Evolutionary conservation across 2,888 invertebrate species (phyloP), one percentile per base, ranked within the genome.

Genomic region (Chironomus tentans): DNA sequence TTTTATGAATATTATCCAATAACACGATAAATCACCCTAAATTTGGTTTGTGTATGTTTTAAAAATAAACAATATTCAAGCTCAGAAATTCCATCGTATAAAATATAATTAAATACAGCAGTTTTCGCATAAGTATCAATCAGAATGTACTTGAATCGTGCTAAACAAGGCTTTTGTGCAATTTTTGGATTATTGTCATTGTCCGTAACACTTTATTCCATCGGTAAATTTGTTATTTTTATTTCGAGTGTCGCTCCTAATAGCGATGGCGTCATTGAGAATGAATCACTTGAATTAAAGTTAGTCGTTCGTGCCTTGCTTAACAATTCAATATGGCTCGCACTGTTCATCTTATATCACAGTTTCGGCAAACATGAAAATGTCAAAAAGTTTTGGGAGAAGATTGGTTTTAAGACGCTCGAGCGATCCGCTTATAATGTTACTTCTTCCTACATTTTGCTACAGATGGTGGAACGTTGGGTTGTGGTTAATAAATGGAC

Each of bases 311-410:
- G 83, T 82, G 80, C 80, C 48, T 79, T 86, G 62, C 78, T 86
- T 61, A 80, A 83, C 21, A 83, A 89, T 78, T 85, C 85, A 56
- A 80, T 83, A 10, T 83, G 87, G 22, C 77, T 88, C 50, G 84
- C 85, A 77, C 78, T 82, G 6, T 89, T 89, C 79, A 85, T 88
- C 77, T 80, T 88, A 4, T 88, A 88, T 80, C 89, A 89, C 79
- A 87, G 88, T 22, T 79, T 86, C 47, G 85, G 89, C 84, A 86
- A 87, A 76, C 84, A 84, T 69, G 81, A 82, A 2, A 77, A 81
- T 46, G 79, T 86, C 1, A 88, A 88, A 80, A 80, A 82, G 69
- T 77, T 85, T 22, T 81, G 87, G 77, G 77, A 81, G 69, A 84
- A 82, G 70, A 78, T 86, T 28, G 81, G 83, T 0, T 80, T 88